Evolutionary conservation across 2,888 invertebrate genomes (phyloP).

Genomic region (Gibbula magus): DNA sequence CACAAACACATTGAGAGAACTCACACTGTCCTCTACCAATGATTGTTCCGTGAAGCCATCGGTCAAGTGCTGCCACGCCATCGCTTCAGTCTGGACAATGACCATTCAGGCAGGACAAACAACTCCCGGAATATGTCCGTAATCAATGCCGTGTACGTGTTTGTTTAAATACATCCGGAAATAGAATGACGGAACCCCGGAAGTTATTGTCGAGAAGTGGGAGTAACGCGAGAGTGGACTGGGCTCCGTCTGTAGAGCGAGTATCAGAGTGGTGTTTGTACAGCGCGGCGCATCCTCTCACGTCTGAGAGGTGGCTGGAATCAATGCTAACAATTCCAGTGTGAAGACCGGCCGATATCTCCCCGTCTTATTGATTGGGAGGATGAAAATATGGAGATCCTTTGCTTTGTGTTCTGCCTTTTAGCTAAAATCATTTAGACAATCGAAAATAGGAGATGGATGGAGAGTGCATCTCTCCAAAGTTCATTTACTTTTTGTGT

Average conservation of each 20-base stretch:
- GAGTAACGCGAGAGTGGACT: background rate
- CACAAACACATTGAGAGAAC: too few species aligned
- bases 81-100: too few species aligned
- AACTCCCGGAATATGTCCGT: background rate
- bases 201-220: background rate
- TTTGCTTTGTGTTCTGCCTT: background rate
- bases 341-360: slow-evolving; percentile 1
- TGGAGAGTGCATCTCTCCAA: background rate
- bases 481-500: background rate
- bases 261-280: background rate
- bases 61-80: too few species aligned
- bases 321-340: slow-evolving; percentile 2
- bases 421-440: slow-evolving; percentile 2
- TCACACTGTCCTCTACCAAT: too few species aligned
- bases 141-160: background rate
- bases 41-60: too few species aligned
- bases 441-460: slow-evolving; percentile 19
- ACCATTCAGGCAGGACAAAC: background rate
- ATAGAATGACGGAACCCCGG: slow-evolving; percentile 14
- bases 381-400: background rate
- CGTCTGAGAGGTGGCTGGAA: background rate
- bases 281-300: background rate
- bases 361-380: slow-evolving; percentile 7
- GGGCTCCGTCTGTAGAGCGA: background rate
- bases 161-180: slow-evolving; percentile 19